Base-by-base conservation (phyloP, 37 sponge, comb jelly and placozoan genomes). In the Chondrosia reniformis region DNA sequence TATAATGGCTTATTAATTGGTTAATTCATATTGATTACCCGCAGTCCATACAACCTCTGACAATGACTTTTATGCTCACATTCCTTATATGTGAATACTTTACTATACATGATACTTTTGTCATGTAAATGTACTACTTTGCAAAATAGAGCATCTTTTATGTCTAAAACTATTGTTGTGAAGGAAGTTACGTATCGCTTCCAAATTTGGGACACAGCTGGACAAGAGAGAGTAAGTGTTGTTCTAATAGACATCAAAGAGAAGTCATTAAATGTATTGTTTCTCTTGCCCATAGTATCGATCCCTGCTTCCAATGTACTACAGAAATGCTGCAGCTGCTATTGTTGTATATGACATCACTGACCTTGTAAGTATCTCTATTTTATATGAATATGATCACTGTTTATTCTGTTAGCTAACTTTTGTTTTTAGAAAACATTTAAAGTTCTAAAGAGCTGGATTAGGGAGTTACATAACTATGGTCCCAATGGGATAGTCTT, bases 181-280 rank as follows among this genome's bases (percentile, higher is more conserved):
- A 81, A 91, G 43, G 78, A 49, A 28, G 76, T 78, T 8, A 83
- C 95, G 0, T 83, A 76, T 0, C 80, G 84, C 55, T 94, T 84
- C 80, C 95, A 94, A 56, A 94, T 94, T 24, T 94, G 95, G 95
- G 95, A 94, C 75, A 91, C 92, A 64, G 92, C 93, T 31, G 95
- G 92, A 1, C 93, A 94, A 49, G 93, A 94, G 58, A 87, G 84
- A 63, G 92, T 91, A 72, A 52, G 84, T 46, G 24, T 21, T 30
- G 7, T 33, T 28, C 28, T 19, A 64, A 34, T 10, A 49, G 10
- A 10, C 15, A 49, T 49, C 15, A n/a, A n/a, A n/a, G n/a, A n/a
- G n/a, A n/a, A n/a, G n/a, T n/a, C n/a, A 15, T 49, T 49, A 49
- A 19, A 49, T 19, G 15, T 49, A 49, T 49, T 19, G 15, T 15